Base-by-base conservation (phyloP, 2,113 vertebrate species). In the Acrocephalus arundinaceus region DNA sequence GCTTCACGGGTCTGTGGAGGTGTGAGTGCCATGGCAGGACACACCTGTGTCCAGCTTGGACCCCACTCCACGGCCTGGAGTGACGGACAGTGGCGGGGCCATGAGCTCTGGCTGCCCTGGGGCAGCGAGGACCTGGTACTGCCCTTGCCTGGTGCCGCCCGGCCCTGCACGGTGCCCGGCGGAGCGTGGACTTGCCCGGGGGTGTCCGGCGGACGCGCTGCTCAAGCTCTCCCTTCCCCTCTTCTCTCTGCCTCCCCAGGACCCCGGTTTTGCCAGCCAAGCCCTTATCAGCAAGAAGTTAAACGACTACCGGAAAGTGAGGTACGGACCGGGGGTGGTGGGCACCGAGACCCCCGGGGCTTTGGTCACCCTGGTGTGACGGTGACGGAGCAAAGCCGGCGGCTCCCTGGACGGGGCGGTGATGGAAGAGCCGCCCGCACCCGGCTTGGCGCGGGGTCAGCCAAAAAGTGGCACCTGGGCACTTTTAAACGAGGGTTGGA, bases 231-330 rank as follows among this genome's bases (percentile, higher is more conserved):
- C 95, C 88, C 93, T 95, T 97, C 85, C 89, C 85, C 82, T 96
- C 74, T 85, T 96, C 86, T 96, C 89, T 93, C 97, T 91, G 85
- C 79, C 72, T 75, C 86, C 81, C 79, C 97, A 99, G 99, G 99
- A 99, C 97, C 97, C 99, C 25, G 98, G 99, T 93, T 98, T 98
- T 97, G 98, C 99, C 97, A 98, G 99, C 96, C 99, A 99, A 97
- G 99, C 99, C 58, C 98, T 99, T 96, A 99, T 99, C 97, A 99
- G 97, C 95, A 99, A 99, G 98, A 99, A 99, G 96, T 98, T 99
- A 95, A 99, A 99, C 48, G 99, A 99, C 96, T 99, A 99, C 97
- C 98, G 99, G 66, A 99, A 99, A 98, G 97, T 98, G 94, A 98
- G 98, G 98, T 98, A 96, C 92, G 97, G 65, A 82, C 54, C 23